phyloP scores from a whole-genome alignment of 2,113 vertebrate genomes.

The Pygoscelis adeliae region DNA sequence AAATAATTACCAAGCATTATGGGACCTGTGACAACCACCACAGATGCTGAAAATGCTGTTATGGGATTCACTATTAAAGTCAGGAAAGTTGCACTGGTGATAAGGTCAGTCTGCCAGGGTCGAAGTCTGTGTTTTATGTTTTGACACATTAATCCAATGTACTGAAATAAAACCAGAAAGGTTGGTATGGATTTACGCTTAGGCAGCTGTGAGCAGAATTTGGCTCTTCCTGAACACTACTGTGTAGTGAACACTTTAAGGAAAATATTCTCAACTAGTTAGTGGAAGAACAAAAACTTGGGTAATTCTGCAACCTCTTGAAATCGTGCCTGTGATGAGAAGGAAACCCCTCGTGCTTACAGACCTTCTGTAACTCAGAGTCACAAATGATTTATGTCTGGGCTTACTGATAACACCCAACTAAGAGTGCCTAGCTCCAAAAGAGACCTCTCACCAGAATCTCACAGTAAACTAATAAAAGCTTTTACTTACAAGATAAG shows the following conservation, averaged over 20 bases:
- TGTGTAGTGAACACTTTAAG: background rate
- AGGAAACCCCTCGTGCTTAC: background rate
- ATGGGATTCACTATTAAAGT: background rate
- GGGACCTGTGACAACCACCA: background rate
- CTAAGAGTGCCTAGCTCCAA: background rate
- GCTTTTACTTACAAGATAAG: background rate
- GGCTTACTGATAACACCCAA: background rate
- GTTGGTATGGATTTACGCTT: background rate
- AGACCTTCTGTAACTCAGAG: background rate
- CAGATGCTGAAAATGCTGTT: background rate
- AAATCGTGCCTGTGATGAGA: background rate
- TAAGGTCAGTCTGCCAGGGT: background rate
- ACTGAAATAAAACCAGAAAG: background rate
- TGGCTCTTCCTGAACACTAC: background rate
- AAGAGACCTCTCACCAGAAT: background rate
- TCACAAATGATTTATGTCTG: background rate
- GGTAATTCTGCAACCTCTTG: background rate
- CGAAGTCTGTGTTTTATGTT: background rate
- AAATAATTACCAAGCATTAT: background rate
- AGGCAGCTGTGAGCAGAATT: background rate
- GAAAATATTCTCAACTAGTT: background rate
- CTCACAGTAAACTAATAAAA: background rate
- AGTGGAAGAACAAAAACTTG: background rate
- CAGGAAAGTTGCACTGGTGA: background rate
- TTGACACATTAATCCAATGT: background rate